phyloP scores from a whole-genome alignment of 2,797 vertebrate species.

The Muscicapa striata region DNA sequence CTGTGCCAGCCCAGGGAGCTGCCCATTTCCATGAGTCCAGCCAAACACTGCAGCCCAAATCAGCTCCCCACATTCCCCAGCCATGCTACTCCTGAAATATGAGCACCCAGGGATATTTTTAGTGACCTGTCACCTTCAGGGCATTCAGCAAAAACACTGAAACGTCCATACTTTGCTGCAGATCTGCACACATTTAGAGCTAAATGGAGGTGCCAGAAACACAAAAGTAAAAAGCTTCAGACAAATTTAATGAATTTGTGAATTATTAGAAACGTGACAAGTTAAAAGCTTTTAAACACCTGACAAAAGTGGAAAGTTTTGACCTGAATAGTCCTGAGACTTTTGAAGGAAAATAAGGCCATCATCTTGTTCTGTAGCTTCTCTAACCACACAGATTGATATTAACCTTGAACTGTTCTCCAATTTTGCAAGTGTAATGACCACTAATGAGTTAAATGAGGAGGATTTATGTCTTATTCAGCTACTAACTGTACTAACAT shows the following conservation, averaged over 20 bases:
- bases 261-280: neutral
- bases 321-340: neutral
- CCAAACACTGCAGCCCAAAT: neutral
- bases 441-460: neutral
- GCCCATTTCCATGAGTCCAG: neutral
- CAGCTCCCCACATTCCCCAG: neutral
- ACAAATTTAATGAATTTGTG: accelerated
- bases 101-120: conserved; percentile 43
- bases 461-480: neutral
- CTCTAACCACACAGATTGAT: neutral
- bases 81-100: neutral
- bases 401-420: neutral
- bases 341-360: neutral
- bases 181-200: neutral
- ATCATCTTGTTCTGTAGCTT: neutral
- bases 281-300: neutral
- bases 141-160: neutral
- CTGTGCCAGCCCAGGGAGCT: neutral
- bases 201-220: neutral
- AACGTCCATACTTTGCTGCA: neutral
- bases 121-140: neutral
- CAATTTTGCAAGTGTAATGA: neutral
- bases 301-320: neutral
- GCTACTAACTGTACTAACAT: neutral
- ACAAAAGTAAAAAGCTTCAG: neutral